Conservation (phyloP, 1,140 invertebrate genomes). For the Drosophila truncata region DNA sequence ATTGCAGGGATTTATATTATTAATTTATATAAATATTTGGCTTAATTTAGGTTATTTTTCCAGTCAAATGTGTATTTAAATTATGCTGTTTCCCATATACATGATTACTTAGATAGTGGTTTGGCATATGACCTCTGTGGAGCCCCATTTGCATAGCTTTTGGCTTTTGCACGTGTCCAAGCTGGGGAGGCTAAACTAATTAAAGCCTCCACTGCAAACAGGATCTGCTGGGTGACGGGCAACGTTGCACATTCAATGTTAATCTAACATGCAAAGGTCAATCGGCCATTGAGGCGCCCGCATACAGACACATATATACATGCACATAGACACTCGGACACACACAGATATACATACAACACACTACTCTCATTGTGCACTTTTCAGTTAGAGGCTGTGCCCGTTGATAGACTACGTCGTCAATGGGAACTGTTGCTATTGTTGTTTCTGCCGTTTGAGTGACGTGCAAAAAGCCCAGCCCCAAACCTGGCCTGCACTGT, state of each 20-base stretch:
- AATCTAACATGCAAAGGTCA: constrained; percentile 81
- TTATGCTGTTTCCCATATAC: constrained; percentile 12
- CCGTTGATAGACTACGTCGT: constrained; percentile 41
- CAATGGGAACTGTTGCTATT: constrained; percentile 40
- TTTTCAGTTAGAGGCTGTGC: constrained; percentile 48
- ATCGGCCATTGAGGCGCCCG: constrained; percentile 68
- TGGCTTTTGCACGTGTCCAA: constrained; percentile 56
- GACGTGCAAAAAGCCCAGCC: constrained; percentile 45
- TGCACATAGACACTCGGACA: constrained; percentile 7
- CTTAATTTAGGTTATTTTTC: background rate
- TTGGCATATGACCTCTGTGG: constrained; percentile 67
- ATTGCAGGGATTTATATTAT: background rate
- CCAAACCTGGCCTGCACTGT: constrained; percentile 19
- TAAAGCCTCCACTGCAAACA: constrained; percentile 50
- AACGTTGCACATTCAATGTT: constrained; percentile 63
- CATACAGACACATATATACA: constrained; percentile 10
- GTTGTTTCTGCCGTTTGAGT: constrained; percentile 7
- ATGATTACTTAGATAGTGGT: constrained; percentile 16
- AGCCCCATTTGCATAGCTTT: constrained; percentile 64
- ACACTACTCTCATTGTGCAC: constrained; percentile 11
- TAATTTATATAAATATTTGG: background rate
- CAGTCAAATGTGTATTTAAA: constrained; percentile 7
- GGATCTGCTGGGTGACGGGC: background rate
- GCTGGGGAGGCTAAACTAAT: constrained; percentile 65
- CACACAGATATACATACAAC: constrained; percentile 15